Conservation (phyloP, 2,888 invertebrate species). For the Patella ulyssiponensis region DNA sequence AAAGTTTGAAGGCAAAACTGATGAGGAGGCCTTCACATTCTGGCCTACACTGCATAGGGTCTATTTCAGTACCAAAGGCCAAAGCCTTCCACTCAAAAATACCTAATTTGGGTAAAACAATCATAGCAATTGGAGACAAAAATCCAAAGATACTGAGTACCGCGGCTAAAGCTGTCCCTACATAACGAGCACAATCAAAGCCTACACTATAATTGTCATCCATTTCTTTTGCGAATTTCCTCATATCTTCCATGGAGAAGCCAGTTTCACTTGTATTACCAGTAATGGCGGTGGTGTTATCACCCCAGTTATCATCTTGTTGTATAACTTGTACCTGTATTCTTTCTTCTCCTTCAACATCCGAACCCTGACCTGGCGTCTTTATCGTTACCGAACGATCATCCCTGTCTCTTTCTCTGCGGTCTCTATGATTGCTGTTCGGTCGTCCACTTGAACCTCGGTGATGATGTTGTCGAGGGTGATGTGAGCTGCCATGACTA, state of each 20-base stretch:
- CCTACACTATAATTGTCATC: constrained; percentile 56
- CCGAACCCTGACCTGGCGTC: constrained; percentile 57
- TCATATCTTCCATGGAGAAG: constrained; percentile 88
- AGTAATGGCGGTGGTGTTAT: constrained; percentile 96
- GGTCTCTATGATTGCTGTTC: constrained; percentile 48
- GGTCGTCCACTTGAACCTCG: constrained; percentile 37
- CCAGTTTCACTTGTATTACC: constrained; percentile 97
- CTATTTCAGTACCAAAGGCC: not conserved
- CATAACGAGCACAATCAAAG: constrained; percentile 76
- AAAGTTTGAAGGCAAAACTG: constrained; percentile 90
- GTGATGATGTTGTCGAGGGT: constrained; percentile 38
- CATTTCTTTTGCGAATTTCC: constrained; percentile 67
- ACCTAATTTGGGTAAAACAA: constrained; percentile 88
- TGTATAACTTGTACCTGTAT: constrained; percentile 97
- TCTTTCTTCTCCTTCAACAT: constrained; percentile 64
- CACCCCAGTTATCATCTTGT: constrained; percentile 99
- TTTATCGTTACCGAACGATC: constrained; percentile 66
- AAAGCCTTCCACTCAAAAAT: constrained; percentile 75
- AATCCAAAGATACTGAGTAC: constrained; percentile 87
- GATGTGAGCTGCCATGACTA: constrained; percentile 59
- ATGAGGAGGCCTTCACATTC: constrained; percentile 87
- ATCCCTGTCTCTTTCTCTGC: constrained; percentile 45
- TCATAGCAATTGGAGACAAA: constrained; percentile 94
- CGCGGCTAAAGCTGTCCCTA: constrained; percentile 85
- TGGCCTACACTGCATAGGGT: constrained; percentile 47